Evolutionary conservation across 2,113 vertebrate species (phyloP).

Genomic region (Spermophilus dauricus): DNA sequence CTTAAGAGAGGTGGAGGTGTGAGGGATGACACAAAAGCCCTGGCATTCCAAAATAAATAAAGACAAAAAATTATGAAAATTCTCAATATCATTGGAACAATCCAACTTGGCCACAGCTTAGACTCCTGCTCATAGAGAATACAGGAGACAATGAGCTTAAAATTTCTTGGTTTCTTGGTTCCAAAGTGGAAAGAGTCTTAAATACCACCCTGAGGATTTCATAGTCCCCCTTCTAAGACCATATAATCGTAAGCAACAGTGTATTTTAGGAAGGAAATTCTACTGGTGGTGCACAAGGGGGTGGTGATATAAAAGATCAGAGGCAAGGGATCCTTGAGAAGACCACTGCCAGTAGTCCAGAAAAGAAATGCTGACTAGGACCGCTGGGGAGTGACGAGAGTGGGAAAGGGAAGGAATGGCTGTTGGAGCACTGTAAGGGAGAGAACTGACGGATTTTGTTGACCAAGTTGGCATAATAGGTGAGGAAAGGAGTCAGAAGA

Average conservation of each 20-base stretch:
- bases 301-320: not conserved
- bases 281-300: not conserved
- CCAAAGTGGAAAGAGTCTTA: conserved; percentile 28
- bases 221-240: not conserved
- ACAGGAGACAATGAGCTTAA: not conserved
- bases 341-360: not conserved
- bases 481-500: conserved; percentile 2
- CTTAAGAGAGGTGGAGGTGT: not conserved
- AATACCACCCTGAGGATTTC: not conserved
- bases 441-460: not conserved
- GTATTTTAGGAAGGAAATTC: not conserved
- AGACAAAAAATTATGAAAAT: not conserved
- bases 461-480: not conserved
- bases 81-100: not conserved
- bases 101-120: not conserved
- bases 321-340: not conserved
- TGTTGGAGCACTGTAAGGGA: not conserved
- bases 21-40: not conserved
- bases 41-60: not conserved
- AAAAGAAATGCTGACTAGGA: not conserved
- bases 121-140: not conserved
- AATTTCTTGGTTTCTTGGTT: not conserved
- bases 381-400: accelerated
- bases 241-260: not conserved
- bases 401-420: not conserved